Evolutionary conservation across 92 coral and sea anemone genomes (phyloP).

Genomic region (Ricordea florida): DNA sequence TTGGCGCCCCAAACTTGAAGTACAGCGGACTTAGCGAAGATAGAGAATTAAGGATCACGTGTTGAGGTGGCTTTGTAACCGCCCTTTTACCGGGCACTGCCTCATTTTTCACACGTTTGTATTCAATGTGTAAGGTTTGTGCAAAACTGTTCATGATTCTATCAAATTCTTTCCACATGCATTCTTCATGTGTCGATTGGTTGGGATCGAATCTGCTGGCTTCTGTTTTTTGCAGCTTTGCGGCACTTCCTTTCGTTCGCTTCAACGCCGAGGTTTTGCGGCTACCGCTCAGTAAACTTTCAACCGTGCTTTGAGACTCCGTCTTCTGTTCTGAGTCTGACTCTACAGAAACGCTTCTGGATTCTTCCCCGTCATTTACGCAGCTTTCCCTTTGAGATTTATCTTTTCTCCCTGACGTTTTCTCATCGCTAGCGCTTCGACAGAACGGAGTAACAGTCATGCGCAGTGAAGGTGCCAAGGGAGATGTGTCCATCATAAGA

Average conservation of each 20-base stretch:
- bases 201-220: background rate
- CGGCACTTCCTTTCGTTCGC: background rate
- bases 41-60: background rate
- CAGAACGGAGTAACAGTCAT: no score
- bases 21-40: constrained; percentile 54
- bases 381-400: no score
- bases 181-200: constrained; percentile 11
- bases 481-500: background rate
- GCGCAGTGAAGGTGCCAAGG: background rate
- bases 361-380: no score
- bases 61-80: constrained; percentile 1
- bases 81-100: background rate
- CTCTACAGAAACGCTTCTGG: no score
- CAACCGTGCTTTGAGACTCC: no score
- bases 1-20: constrained; percentile 67
- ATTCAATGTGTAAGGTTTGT: constrained; percentile 41
- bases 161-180: constrained; percentile 78
- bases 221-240: background rate
- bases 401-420: no score
- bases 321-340: no score
- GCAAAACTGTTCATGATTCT: constrained; percentile 69
- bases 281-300: no score
- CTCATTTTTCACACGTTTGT: constrained; percentile 32
- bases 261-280: background rate
- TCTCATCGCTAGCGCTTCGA: no score